phyloP scores from a whole-genome alignment of 2,113 vertebrate genomes.

The Gobio gobio region DNA sequence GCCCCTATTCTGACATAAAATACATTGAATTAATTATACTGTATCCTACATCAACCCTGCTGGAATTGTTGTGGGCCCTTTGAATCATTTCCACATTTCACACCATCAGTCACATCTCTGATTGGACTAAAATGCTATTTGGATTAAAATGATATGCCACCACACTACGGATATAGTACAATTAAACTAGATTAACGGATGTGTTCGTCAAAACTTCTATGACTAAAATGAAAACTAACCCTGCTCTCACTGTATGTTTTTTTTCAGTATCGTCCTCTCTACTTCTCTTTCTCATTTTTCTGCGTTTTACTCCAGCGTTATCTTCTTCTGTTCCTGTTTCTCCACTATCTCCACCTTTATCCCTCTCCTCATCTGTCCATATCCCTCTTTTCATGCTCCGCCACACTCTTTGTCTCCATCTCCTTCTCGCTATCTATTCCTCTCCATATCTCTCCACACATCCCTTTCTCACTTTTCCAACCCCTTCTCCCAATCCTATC shows the following conservation, averaged over 20 bases:
- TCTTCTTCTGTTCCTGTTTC: constrained; percentile 67
- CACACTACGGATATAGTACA: background rate
- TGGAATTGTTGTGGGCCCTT: background rate
- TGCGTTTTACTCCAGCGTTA: constrained; percentile 45
- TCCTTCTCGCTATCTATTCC: constrained; percentile 56
- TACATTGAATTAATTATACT: background rate
- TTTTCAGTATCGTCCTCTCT: constrained; percentile 29
- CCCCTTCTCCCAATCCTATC: constrained; percentile 51
- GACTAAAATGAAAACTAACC: background rate
- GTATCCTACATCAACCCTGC: background rate
- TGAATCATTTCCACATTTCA: background rate
- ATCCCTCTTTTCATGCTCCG: constrained; percentile 54
- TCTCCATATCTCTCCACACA: constrained; percentile 58
- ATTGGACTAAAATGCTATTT: background rate
- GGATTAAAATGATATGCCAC: background rate
- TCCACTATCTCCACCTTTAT: constrained; percentile 45
- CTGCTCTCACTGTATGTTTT: background rate
- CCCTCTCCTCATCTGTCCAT: constrained; percentile 49
- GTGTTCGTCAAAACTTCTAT: background rate
- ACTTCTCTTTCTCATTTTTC: constrained; percentile 45
- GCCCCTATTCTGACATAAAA: background rate
- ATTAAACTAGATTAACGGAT: background rate
- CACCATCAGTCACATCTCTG: background rate
- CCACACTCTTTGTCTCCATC: constrained; percentile 62
- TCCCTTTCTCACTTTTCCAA: constrained; percentile 63